A percentile compares a stretch with the other conserved stretches of the same genome.
Conservation (phyloP, 1,140 invertebrate genomes). For the Marisa cornuarietis region DNA sequence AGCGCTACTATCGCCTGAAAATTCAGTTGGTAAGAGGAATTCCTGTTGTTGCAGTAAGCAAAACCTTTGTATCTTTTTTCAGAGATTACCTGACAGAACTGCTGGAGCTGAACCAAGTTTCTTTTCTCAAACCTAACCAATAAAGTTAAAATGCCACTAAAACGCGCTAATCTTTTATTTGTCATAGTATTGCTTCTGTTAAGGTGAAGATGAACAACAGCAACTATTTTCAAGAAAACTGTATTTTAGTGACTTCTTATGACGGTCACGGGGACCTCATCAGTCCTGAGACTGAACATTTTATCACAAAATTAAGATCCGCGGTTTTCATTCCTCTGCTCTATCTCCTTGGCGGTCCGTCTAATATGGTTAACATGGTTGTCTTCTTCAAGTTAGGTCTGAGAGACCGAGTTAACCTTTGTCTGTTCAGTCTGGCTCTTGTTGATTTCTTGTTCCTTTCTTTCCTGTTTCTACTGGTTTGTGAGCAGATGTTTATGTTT, state of each 20-base stretch:
- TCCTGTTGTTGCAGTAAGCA: too few relatives aligned
- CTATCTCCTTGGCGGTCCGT: background rate
- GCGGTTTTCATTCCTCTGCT: background rate
- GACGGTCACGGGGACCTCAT: background rate
- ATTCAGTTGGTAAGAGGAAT: too few relatives aligned
- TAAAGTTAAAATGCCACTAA: too few relatives aligned
- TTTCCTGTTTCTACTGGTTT: background rate
- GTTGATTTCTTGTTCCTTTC: background rate
- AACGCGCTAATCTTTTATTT: too few relatives aligned
- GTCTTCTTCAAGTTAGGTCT: slow-evolving; percentile 12
- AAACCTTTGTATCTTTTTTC: too few relatives aligned
- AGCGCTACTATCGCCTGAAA: too few relatives aligned
- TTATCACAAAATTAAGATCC: background rate
- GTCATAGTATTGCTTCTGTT: too few relatives aligned
- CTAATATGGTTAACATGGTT: background rate
- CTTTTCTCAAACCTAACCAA: too few relatives aligned
- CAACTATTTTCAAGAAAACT: too few relatives aligned
- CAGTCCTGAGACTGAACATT: background rate
- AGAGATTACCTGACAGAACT: too few relatives aligned
- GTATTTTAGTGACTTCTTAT: background rate
- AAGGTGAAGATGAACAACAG: too few relatives aligned
- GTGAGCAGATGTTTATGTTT: background rate
- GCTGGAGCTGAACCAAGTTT: too few relatives aligned
- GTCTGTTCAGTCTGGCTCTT: background rate
- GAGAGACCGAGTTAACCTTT: slow-evolving; percentile 11